phyloP scores from a whole-genome alignment of 1,140 invertebrate species.

The Oedothorax gibbosus region DNA sequence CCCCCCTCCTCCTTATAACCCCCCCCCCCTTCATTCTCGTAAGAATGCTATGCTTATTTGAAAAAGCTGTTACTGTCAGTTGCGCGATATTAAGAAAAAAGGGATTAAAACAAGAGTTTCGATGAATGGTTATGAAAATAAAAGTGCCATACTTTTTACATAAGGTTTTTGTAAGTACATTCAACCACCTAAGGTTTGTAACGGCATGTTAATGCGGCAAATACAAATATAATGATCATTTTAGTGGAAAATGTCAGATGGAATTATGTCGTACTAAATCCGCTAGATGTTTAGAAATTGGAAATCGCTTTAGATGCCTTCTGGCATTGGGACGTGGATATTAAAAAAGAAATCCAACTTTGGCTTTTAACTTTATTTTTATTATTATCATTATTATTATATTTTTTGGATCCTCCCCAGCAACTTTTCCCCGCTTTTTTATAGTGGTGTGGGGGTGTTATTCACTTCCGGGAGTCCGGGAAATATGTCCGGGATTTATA shows the following conservation, averaged over 20 bases:
- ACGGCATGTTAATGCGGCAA: too few species aligned
- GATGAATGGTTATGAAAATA: too few species aligned
- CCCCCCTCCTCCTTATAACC: neutral
- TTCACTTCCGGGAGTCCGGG: conserved; percentile 6
- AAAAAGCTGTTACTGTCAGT: too few species aligned
- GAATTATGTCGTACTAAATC: too few species aligned
- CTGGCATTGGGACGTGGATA: conserved; percentile 21
- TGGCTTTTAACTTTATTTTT: neutral
- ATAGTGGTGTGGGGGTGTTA: conserved; percentile 18
- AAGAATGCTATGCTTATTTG: neutral
- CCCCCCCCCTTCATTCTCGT: neutral
- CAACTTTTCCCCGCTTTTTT: neutral
- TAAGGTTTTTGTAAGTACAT: too few species aligned
- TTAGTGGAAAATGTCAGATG: too few species aligned
- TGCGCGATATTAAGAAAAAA: too few species aligned
- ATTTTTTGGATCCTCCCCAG: neutral
- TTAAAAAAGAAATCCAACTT: conserved; percentile 12
- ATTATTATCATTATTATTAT: conserved; percentile 5
- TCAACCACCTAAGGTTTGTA: too few species aligned
- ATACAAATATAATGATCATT: too few species aligned
- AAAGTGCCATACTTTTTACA: too few species aligned
- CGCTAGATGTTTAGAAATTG: conserved; percentile 35
- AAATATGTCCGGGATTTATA: conserved; percentile 39
- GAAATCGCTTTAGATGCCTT: conserved; percentile 48
- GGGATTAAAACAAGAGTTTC: too few species aligned